phyloP scores from a whole-genome alignment of 2,888 invertebrate genomes.

The Plutella xylostella region DNA sequence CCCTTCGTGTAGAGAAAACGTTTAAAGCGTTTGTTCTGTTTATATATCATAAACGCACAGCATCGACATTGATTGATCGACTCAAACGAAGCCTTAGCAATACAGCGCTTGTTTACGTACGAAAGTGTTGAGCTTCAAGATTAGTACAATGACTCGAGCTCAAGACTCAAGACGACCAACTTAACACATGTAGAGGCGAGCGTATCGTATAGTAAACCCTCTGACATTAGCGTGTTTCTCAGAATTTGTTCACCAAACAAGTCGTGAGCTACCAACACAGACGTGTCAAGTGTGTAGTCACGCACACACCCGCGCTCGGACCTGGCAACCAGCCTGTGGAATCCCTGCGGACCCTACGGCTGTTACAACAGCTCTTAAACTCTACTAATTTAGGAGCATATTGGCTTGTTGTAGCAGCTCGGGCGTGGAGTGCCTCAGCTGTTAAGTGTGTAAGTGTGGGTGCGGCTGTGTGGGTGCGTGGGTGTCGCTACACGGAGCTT shows the following conservation, averaged over 20 bases:
- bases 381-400: too few relatives aligned
- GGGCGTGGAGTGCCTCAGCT: too few relatives aligned
- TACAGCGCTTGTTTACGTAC: not conserved
- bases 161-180: not conserved
- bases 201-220: too few relatives aligned
- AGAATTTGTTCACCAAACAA: conserved; percentile 60
- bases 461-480: conserved; percentile 18
- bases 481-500: conserved; percentile 44
- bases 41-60: not conserved
- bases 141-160: not conserved
- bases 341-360: too few relatives aligned
- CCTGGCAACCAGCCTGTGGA: too few relatives aligned
- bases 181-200: conserved; percentile 1
- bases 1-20: too few relatives aligned
- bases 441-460: conserved; percentile 19
- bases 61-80: not conserved
- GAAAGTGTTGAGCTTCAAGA: not conserved
- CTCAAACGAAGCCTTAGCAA: not conserved
- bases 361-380: too few relatives aligned
- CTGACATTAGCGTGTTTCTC: conserved; percentile 48
- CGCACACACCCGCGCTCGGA: too few relatives aligned
- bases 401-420: too few relatives aligned
- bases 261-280: conserved; percentile 42
- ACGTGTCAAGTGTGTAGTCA: too few relatives aligned
- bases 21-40: not conserved